phyloP scores from a whole-genome alignment of 1,140 invertebrate species.

The Euborellia annulipes region DNA sequence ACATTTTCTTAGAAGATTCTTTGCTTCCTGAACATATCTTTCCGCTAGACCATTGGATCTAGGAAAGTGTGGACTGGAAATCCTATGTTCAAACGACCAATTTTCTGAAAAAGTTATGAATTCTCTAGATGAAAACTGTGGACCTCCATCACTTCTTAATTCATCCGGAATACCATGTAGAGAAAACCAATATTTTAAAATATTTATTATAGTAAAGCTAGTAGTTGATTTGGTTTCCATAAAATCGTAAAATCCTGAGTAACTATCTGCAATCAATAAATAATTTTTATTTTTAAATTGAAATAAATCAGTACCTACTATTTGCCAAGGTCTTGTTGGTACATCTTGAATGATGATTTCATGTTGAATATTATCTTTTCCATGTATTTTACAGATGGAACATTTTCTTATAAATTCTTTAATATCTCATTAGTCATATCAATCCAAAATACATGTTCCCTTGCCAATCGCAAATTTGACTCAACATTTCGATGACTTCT shows the following conservation, averaged over 20 bases:
- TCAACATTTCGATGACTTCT: too few relatives aligned
- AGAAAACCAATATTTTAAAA: slow-evolving; percentile 8
- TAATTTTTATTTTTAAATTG: slow-evolving; percentile 1
- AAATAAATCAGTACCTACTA: slow-evolving; percentile 7
- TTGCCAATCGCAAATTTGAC: too few relatives aligned
- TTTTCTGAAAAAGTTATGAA: slow-evolving; percentile 2
- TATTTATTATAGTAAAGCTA: neutral
- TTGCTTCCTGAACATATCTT: slow-evolving; percentile 10
- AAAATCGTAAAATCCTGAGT: slow-evolving; percentile 7
- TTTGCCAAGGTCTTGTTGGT: too few relatives aligned
- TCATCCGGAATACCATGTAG: slow-evolving; percentile 12
- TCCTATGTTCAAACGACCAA: slow-evolving; percentile 1
- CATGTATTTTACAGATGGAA: too few relatives aligned
- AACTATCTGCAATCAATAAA: slow-evolving; percentile 3
- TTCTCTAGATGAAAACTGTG: slow-evolving; percentile 7
- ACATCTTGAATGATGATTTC: too few relatives aligned
- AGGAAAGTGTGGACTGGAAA: slow-evolving; percentile 6
- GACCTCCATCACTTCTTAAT: slow-evolving; percentile 11
- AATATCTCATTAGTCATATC: too few relatives aligned
- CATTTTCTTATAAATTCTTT: too few relatives aligned
- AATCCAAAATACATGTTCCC: too few relatives aligned
- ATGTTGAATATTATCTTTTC: too few relatives aligned
- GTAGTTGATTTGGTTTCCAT: neutral
- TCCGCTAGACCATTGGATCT: slow-evolving; percentile 10
- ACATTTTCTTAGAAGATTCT: slow-evolving; percentile 1